These are phyloP conservation scores for Stichodactyla helianthus DNA, from an alignment of 64 coral and sea anemone genomes.

Conservation along the genomic window DNA sequence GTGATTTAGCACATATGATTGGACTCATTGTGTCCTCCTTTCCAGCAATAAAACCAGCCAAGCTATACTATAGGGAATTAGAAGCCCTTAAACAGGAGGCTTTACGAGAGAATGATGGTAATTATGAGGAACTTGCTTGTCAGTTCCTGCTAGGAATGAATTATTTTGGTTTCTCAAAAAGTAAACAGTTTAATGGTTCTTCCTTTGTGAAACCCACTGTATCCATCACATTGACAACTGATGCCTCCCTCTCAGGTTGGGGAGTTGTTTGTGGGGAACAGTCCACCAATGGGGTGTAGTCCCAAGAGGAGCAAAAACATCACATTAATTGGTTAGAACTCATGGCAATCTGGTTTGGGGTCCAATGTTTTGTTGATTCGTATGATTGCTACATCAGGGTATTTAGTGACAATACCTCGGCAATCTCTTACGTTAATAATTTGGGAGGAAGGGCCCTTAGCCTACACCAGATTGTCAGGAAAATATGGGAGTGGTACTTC, in stretches of 20 bases:
- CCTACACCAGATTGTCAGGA: no score
- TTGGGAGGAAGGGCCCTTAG: no score
- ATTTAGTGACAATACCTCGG: not conserved
- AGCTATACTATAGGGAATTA: slow-evolving; percentile 31
- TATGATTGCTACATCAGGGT: not conserved
- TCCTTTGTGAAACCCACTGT: not conserved
- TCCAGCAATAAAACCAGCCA: slow-evolving; percentile 37
- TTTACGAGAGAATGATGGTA: not conserved
- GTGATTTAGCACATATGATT: slow-evolving; percentile 23
- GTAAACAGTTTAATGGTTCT: not conserved
- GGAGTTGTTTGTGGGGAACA: not conserved
- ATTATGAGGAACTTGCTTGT: not conserved
- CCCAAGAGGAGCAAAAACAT: not conserved
- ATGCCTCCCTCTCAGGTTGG: not conserved
- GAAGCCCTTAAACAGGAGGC: slow-evolving; percentile 1
- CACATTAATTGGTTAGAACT: not conserved
- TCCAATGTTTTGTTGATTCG: not conserved
- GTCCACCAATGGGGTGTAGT: not conserved
- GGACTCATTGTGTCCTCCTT: slow-evolving; percentile 39
- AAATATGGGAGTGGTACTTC: no score
- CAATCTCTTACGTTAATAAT: no score
- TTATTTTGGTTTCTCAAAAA: not conserved
- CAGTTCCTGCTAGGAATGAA: not conserved
- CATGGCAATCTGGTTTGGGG: slow-evolving; percentile 6
- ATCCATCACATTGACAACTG: no score